phyloP scores from a whole-genome alignment of 2,888 invertebrate genomes.

The Hecatera dysodea region DNA sequence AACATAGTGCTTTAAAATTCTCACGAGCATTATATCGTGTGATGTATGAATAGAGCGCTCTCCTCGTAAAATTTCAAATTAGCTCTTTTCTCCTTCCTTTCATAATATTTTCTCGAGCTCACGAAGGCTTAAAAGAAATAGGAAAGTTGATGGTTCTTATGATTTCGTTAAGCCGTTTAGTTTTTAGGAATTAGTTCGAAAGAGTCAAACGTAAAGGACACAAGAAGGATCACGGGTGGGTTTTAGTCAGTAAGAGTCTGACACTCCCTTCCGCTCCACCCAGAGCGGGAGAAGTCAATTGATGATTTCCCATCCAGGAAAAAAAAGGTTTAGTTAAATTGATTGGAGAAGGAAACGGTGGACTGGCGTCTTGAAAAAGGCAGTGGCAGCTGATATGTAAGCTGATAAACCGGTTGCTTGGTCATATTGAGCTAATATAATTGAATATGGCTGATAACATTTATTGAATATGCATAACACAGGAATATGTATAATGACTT shows the following conservation, averaged over 20 bases:
- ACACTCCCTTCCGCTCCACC: too few species aligned
- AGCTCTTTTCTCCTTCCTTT: constrained; percentile 29
- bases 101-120: constrained; percentile 45
- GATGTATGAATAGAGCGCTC: constrained; percentile 50
- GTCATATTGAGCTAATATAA: too few species aligned
- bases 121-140: constrained; percentile 26
- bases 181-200: too few species aligned
- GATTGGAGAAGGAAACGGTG: background rate
- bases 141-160: constrained; percentile 17
- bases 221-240: too few species aligned
- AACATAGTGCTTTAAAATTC: constrained; percentile 41
- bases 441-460: too few species aligned
- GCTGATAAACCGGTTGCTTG: background rate
- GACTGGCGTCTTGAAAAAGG: background rate
- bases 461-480: too few species aligned
- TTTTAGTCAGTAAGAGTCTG: too few species aligned
- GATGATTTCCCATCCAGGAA: too few species aligned
- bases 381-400: background rate
- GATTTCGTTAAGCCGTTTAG: constrained; percentile 1
- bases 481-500: too few species aligned
- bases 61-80: constrained; percentile 62
- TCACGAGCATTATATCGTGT: constrained; percentile 29
- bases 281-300: too few species aligned
- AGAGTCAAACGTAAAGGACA: too few species aligned
- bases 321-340: too few species aligned